Percentiles rank a stretch among this genome's conserved stretches.
phyloP scores from a whole-genome alignment of 2,888 invertebrate genomes.

The Acronicta alni region DNA sequence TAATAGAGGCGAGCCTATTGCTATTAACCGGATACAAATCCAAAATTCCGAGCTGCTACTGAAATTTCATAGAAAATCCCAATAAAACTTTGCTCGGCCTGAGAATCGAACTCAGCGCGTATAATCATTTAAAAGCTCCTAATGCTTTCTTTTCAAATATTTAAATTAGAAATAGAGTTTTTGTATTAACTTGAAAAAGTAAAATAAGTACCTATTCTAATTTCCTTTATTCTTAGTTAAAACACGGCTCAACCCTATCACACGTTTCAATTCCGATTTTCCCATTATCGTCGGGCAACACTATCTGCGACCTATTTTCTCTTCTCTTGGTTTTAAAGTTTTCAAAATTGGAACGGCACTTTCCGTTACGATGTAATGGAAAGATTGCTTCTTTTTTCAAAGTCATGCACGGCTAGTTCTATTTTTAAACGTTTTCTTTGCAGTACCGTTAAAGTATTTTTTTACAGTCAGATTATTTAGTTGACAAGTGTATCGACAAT shows the following conservation, averaged over 20 bases:
- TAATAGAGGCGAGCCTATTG: too few species aligned
- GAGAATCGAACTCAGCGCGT: too few species aligned
- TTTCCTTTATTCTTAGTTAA: background rate
- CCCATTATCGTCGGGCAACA: constrained; percentile 28
- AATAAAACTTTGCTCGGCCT: too few species aligned
- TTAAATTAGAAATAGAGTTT: too few species aligned
- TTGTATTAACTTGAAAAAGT: too few species aligned
- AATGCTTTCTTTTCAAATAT: too few species aligned
- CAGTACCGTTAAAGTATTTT: constrained; percentile 30
- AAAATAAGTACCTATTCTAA: too few species aligned
- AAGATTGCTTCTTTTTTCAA: constrained; percentile 43
- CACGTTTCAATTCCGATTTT: constrained; percentile 24
- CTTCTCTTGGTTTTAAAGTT: constrained; percentile 49
- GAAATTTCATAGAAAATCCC: too few species aligned
- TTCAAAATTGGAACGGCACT: constrained; percentile 58
- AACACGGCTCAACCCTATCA: background rate
- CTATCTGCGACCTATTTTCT: constrained; percentile 46
- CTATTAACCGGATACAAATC: too few species aligned
- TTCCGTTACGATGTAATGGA: constrained; percentile 37
- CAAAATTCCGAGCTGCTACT: too few species aligned
- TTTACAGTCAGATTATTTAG: constrained; percentile 12
- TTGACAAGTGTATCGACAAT: constrained; percentile 20
- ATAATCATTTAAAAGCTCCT: too few species aligned
- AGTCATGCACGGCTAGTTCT: constrained; percentile 27
- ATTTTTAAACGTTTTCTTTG: constrained; percentile 38